phyloP scores from a whole-genome alignment of 2,113 vertebrate genomes.

The Alexandromys fortis region DNA sequence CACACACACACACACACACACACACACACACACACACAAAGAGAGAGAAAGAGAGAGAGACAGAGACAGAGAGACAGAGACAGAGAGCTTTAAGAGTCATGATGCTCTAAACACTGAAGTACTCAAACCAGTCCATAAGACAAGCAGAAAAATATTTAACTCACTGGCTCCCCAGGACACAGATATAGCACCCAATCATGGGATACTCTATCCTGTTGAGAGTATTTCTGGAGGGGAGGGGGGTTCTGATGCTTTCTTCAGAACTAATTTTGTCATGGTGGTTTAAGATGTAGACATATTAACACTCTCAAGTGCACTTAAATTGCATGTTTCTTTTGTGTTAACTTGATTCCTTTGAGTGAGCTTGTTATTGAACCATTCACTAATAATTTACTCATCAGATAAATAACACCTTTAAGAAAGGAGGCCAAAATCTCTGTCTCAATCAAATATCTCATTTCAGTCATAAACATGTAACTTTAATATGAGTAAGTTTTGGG shows the following conservation, averaged over 20 bases:
- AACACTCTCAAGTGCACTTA: neutral
- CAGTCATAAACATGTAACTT: constrained; percentile 66
- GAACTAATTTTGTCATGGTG: neutral
- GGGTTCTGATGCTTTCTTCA: neutral
- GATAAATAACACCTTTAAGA: constrained; percentile 19
- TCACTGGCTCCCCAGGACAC: neutral
- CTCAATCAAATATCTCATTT: neutral
- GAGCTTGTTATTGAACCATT: neutral
- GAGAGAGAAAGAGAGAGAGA: neutral
- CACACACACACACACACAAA: no score
- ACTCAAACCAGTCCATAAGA: neutral
- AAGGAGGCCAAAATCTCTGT: constrained; percentile 8
- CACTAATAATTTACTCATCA: neutral
- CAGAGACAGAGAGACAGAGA: neutral
- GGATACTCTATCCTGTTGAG: neutral
- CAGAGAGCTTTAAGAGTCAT: neutral
- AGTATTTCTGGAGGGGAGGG: neutral
- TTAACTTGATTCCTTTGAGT: neutral
- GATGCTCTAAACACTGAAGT: neutral
- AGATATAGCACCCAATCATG: neutral
- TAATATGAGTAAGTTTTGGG: neutral
- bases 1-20: no score
- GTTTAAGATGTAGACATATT: neutral
- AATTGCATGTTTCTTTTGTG: neutral
- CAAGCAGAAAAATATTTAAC: neutral